phyloP scores from a whole-genome alignment of 1,140 invertebrate genomes.

The Maniola jurtina region DNA sequence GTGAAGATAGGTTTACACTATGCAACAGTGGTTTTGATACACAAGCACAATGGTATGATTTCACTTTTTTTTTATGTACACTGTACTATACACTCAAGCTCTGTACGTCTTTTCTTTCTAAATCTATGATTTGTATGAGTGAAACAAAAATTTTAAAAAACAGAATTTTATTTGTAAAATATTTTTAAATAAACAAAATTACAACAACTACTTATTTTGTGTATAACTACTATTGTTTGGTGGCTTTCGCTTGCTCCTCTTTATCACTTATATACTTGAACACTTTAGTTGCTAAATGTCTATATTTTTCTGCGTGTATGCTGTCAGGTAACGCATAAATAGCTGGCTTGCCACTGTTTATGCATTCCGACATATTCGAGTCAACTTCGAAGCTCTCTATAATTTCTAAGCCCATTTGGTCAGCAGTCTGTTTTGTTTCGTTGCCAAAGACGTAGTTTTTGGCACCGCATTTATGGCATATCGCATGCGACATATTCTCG shows the following conservation, averaged over 20 bases:
- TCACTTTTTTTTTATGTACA: too few relatives aligned
- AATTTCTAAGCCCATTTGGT: slow-evolving; percentile 79
- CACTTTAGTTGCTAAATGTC: slow-evolving; percentile 78
- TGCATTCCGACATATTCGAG: slow-evolving; percentile 83
- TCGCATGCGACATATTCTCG: slow-evolving; percentile 90
- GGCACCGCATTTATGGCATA: slow-evolving; percentile 85
- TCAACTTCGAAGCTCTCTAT: slow-evolving; percentile 89
- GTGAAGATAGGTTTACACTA: too few relatives aligned
- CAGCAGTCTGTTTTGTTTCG: slow-evolving; percentile 76
- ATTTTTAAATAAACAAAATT: slow-evolving; percentile 54
- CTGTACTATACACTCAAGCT: too few relatives aligned
- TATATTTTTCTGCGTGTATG: slow-evolving; percentile 79
- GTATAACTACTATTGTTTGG: slow-evolving; percentile 41
- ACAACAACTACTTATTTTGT: slow-evolving; percentile 44
- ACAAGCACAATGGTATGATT: too few relatives aligned
- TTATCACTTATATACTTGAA: slow-evolving; percentile 76
- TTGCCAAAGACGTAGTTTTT: slow-evolving; percentile 82
- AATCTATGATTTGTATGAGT: slow-evolving; percentile 40
- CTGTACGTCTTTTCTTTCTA: too few relatives aligned
- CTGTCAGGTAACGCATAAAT: slow-evolving; percentile 85
- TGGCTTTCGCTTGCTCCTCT: slow-evolving; percentile 50
- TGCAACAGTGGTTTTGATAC: too few relatives aligned
- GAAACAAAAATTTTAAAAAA: slow-evolving; percentile 32
- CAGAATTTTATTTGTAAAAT: slow-evolving; percentile 55
- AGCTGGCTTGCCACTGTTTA: slow-evolving; percentile 88